Base-by-base conservation (phyloP, 2,113 vertebrate species). In the Toxotes chatareus region DNA sequence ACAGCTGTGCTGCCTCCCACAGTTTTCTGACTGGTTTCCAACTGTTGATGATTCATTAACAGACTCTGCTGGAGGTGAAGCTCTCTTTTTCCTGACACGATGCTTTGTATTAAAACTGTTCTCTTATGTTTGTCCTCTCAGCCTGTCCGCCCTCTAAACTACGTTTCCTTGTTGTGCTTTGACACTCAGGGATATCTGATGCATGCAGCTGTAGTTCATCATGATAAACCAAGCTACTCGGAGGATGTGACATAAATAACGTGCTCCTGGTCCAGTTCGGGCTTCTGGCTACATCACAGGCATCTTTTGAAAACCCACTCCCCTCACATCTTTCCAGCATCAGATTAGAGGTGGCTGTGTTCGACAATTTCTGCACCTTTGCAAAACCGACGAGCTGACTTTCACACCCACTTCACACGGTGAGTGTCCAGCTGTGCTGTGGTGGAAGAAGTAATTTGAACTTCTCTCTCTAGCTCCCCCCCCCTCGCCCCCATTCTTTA, bases 11-110 rank as follows among this genome's bases (percentile, higher is more conserved):
- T 0, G n/a, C 70, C 68, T 90, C 86, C 83, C 86, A 80, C 85
- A 9, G 85, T 36, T 51, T 62, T 60, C 21, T 1, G 34, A 82
- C 73, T 53, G 81, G 64, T 66, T 77, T 85, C 88, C 77, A 73
- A 77, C 88, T 76, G 86, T 42, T 83, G 83, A 71, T 71, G 83
- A 86, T 86, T 92, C 85, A 88, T 92, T 89, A 83, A 88, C 87
- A 79, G 59, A 40, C 89, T 85, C 86, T 5, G 76, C 83, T 71
- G 78, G 85, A 85, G 44, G 51, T 61, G 51, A 56, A 68, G 21
- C 34, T 17, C 42, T 5, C 17, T 60, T 57, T 36, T 38, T 51
- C 76, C 81, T 72, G 78, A 89, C 34, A 21, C 6, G 38, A 68
- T 3, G 67, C 40, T 34, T 40, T 42, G 47, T 62, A 40, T 59